A percentile compares a stretch with the other conserved stretches of the same genome.
Evolutionary conservation across 2,888 invertebrate species (phyloP).

Genomic region (Drosophila longiperda): DNA sequence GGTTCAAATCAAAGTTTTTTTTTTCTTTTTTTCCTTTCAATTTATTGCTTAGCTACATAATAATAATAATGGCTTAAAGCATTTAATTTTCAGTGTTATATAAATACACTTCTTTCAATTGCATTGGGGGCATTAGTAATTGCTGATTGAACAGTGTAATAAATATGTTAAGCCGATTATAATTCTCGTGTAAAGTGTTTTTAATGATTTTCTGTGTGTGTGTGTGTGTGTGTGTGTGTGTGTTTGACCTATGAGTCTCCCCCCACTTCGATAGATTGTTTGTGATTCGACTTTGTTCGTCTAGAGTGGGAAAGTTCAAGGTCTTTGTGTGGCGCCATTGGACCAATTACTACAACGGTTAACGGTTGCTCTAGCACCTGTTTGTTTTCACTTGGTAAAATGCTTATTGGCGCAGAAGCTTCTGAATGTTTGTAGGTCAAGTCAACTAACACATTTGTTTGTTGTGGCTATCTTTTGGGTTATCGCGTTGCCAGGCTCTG

Average conservation of each 20-base stretch:
- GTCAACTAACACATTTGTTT: constrained; percentile 36
- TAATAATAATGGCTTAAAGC: not conserved
- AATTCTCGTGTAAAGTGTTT: constrained; percentile 32
- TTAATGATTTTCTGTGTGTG: constrained; percentile 13
- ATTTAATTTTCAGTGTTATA: not conserved
- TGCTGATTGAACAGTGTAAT: not conserved
- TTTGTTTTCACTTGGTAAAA: constrained; percentile 62
- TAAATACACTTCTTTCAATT: not conserved
- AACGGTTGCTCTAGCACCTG: constrained; percentile 55
- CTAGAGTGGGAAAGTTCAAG: constrained; percentile 57
- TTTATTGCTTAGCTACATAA: not conserved
- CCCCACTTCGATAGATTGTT: constrained; percentile 9
- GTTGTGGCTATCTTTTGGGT: constrained; percentile 32
- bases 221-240: not conserved
- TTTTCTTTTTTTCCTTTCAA: not conserved
- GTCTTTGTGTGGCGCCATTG: constrained; percentile 48
- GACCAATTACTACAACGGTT: constrained; percentile 20
- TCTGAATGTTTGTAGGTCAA: constrained; percentile 29
- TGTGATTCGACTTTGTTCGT: constrained; percentile 34
- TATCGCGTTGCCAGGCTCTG: constrained; percentile 63
- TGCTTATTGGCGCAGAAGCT: constrained; percentile 26
- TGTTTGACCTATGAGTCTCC: constrained; percentile 38
- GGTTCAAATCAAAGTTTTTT: not conserved
- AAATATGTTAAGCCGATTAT: constrained; percentile 31
- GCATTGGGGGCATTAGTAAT: constrained; percentile 20